These are phyloP conservation scores for Trichoplusia ni DNA, from an alignment of 1,140 invertebrate genomes.

Conservation along the genomic window DNA sequence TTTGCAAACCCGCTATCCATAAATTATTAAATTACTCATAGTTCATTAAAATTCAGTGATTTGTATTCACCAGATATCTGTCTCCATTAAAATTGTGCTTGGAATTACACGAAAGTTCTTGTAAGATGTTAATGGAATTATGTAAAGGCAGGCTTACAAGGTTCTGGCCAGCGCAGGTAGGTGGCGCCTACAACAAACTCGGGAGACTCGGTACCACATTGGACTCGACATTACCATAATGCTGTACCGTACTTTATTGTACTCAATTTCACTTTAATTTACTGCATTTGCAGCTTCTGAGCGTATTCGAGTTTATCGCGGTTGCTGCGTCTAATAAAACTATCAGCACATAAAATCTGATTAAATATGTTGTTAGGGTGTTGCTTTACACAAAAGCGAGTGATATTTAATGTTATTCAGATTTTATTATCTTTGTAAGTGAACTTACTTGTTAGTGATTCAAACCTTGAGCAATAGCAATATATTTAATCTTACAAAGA, in stretches of 20 bases:
- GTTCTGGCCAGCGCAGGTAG: constrained; percentile 47
- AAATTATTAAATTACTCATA: too few relatives aligned
- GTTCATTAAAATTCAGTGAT: not conserved
- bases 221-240: constrained; percentile 50
- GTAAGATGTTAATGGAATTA: constrained; percentile 49
- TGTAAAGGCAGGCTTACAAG: constrained; percentile 39
- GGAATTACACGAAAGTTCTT: constrained; percentile 31
- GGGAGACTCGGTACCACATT: constrained; percentile 21
- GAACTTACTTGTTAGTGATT: too few relatives aligned
- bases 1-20: too few relatives aligned
- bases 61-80: constrained; percentile 19
- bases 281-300: too few relatives aligned
- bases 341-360: too few relatives aligned
- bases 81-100: constrained; percentile 31
- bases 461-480: too few relatives aligned
- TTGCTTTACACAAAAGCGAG: not conserved
- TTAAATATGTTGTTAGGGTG: too few relatives aligned
- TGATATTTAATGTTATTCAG: not conserved
- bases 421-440: too few relatives aligned
- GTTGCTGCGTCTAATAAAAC: too few relatives aligned
- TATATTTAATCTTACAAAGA: too few relatives aligned
- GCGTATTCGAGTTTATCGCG: too few relatives aligned
- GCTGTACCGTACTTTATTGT: constrained; percentile 11
- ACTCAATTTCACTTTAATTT: constrained; percentile 15
- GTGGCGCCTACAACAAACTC: constrained; percentile 45